phyloP scores from a whole-genome alignment of 2,888 invertebrate species.

The Trissolcus brochymenae region DNA sequence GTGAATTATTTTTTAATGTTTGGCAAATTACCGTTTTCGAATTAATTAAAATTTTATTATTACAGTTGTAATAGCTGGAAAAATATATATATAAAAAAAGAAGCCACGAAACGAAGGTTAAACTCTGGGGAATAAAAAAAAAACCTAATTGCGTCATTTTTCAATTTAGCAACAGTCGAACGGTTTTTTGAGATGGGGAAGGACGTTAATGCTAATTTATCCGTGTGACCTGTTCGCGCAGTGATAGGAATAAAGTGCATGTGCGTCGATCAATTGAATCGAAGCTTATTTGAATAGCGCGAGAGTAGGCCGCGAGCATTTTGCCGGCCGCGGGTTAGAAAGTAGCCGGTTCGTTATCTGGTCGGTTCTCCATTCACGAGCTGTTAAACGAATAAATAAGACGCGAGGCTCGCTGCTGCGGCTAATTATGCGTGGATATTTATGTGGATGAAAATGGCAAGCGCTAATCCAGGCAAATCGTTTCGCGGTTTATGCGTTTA shows the following conservation, averaged over 20 bases:
- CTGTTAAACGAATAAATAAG: conserved; percentile 25
- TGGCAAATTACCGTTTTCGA: too few species aligned
- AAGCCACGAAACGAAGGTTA: too few species aligned
- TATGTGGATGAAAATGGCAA: conserved; percentile 32
- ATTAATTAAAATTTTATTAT: too few species aligned
- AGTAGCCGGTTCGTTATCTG: conserved; percentile 64
- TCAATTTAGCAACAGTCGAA: conserved; percentile 38
- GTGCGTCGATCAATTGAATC: conserved; percentile 28
- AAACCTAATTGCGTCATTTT: conserved; percentile 38
- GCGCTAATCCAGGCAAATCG: too few species aligned
- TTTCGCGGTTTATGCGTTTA: too few species aligned
- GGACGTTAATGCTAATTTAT: conserved; percentile 49
- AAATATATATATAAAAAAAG: conserved; percentile 13
- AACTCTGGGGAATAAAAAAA: conserved; percentile 9
- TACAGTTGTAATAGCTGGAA: neutral
- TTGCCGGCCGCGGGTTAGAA: conserved; percentile 69
- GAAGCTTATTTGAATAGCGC: conserved; percentile 25
- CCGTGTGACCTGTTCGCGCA: conserved; percentile 48
- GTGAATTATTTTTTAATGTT: too few species aligned
- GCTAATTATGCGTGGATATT: conserved; percentile 38
- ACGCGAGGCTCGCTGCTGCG: conserved; percentile 23
- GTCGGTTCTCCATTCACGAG: conserved; percentile 50
- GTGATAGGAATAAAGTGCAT: conserved; percentile 49
- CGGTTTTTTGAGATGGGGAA: conserved; percentile 17
- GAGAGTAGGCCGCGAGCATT: conserved; percentile 26